Evolutionary conservation across 2,113 vertebrate species (phyloP).

Genomic region (Athene noctua): DNA sequence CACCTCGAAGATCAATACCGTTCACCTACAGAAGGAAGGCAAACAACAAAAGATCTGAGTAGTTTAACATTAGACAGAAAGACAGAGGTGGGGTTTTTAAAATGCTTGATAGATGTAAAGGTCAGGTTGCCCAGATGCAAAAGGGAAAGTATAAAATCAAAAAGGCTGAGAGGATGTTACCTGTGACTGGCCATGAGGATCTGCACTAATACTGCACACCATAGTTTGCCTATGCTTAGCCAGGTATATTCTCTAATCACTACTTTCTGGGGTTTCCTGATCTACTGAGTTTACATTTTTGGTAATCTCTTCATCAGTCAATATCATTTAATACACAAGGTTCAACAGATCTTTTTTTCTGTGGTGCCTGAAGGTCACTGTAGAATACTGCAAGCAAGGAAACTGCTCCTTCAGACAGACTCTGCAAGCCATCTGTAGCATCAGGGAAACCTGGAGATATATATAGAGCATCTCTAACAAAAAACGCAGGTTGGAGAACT

Average conservation of each 20-base stretch:
- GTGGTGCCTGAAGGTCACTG: not conserved
- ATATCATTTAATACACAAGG: not conserved
- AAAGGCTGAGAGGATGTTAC: not conserved
- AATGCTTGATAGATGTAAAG: not conserved
- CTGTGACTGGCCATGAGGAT: not conserved
- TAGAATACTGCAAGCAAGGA: not conserved
- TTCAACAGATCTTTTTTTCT: not conserved
- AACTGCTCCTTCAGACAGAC: not conserved
- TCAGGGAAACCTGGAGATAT: not conserved
- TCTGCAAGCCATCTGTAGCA: not conserved
- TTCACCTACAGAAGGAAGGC: constrained; percentile 81
- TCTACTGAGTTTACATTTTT: not conserved
- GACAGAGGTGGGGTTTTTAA: not conserved
- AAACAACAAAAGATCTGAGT: not conserved
- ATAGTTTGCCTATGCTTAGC: not conserved
- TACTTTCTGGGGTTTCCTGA: not conserved
- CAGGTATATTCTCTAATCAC: not conserved
- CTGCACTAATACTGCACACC: not conserved
- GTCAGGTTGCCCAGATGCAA: not conserved
- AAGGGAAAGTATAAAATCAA: not conserved
- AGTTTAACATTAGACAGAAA: not conserved
- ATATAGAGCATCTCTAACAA: not conserved
- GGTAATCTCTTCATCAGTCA: not conserved
- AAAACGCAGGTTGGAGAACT: not conserved
- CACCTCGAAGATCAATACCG: constrained; percentile 91